Percentiles rank a stretch among this genome's conserved stretches.
Evolutionary conservation across 2,797 vertebrate species (phyloP).

Genomic region (Merluccius polli): DNA sequence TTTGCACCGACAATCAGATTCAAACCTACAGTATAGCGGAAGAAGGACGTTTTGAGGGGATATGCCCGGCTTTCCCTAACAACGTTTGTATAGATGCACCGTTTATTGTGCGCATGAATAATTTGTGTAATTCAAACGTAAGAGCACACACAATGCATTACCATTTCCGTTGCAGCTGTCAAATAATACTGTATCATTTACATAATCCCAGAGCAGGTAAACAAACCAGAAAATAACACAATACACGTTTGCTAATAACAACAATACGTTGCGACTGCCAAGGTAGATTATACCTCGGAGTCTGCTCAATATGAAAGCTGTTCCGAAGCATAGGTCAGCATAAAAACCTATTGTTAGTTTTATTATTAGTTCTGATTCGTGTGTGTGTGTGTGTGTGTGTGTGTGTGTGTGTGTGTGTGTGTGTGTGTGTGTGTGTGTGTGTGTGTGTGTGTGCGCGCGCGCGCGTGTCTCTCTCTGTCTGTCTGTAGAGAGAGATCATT

Average conservation of each 20-base stretch:
- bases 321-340: not conserved
- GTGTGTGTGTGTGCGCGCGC: too few relatives aligned
- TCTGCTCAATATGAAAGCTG: not conserved
- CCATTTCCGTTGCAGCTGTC: not conserved
- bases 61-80: not conserved
- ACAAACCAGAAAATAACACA: slow-evolving; percentile 5
- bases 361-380: too few relatives aligned
- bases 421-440: too few relatives aligned
- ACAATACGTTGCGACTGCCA: not conserved
- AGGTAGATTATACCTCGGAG: not conserved
- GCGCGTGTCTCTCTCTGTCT: not conserved
- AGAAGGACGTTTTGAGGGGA: not conserved
- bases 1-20: not conserved
- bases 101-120: not conserved
- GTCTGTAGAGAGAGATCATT: not conserved
- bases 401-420: too few relatives aligned
- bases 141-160: not conserved
- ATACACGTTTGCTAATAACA: not conserved
- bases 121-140: not conserved
- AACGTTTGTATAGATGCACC: not conserved
- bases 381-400: too few relatives aligned
- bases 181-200: slow-evolving; percentile 8
- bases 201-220: slow-evolving; percentile 6
- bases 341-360: not conserved
- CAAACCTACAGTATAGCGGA: not conserved